Percentiles rank a stretch among this genome's conserved stretches.
phyloP scores from a whole-genome alignment of 92 coral and sea anemone species.

The Siderastrea radians region DNA sequence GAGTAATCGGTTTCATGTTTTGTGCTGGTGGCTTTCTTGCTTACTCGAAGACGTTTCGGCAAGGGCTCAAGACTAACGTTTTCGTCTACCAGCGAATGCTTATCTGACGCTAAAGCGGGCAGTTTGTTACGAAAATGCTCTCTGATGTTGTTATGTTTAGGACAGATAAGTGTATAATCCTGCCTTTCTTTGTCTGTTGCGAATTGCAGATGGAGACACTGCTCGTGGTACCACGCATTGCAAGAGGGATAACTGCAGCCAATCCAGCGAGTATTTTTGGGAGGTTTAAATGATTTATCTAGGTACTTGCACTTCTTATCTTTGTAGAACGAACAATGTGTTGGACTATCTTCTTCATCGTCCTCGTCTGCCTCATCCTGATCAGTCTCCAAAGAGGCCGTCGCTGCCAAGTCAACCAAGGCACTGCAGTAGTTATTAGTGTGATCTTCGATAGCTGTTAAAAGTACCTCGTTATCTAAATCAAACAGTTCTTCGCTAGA shows the following conservation, averaged over 20 bases:
- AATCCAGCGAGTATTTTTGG: constrained; percentile 48
- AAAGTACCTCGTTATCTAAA: constrained; percentile 49
- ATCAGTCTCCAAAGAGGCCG: constrained; percentile 16
- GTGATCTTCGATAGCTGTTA: constrained; percentile 26
- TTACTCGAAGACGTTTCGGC: constrained; percentile 20
- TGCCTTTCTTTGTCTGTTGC: constrained; percentile 28
- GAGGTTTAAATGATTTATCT: constrained; percentile 44
- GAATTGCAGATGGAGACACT: constrained; percentile 49
- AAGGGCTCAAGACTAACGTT: constrained; percentile 23
- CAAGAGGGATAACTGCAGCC: constrained; percentile 59
- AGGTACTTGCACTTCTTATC: constrained; percentile 47
- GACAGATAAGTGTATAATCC: constrained; percentile 49
- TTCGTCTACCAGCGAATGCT: constrained; percentile 33
- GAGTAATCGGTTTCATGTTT: constrained; percentile 10
- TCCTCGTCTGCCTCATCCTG: constrained; percentile 5
- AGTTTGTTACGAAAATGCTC: constrained; percentile 52
- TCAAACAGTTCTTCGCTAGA: constrained; percentile 53
- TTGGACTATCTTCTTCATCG: constrained; percentile 43
- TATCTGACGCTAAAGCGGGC: constrained; percentile 49
- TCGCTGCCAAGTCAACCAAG: constrained; percentile 28
- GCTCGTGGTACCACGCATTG: constrained; percentile 56
- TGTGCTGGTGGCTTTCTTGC: neutral
- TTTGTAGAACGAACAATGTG: constrained; percentile 44
- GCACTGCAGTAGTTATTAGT: neutral
- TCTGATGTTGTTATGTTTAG: constrained; percentile 44